Evolutionary conservation across 2,888 invertebrate genomes (phyloP).

Genomic region (Itoplectis maculator): DNA sequence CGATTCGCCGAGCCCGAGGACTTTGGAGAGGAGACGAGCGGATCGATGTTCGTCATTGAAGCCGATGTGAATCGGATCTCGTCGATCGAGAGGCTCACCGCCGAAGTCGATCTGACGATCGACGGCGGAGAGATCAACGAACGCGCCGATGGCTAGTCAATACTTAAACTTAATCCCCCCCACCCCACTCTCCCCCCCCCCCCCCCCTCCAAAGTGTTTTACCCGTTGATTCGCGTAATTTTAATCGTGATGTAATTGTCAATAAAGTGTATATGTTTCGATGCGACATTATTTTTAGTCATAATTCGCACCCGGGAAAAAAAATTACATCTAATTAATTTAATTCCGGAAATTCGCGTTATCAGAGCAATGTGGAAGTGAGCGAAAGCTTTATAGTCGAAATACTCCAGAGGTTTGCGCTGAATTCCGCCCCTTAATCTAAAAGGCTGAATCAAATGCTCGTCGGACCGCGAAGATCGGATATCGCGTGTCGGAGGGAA

Average conservation of each 20-base stretch:
- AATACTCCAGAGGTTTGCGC: neutral
- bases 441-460: neutral
- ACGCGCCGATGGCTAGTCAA: constrained; percentile 53
- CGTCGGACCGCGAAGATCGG: neutral
- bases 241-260: constrained; percentile 27
- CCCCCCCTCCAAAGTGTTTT: too few relatives aligned
- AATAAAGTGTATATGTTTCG: constrained; percentile 39
- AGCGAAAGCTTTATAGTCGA: neutral
- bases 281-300: neutral
- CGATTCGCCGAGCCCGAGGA: constrained; percentile 65
- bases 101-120: constrained; percentile 7
- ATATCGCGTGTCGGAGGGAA: constrained; percentile 45
- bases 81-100: constrained; percentile 35
- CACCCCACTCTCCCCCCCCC: too few relatives aligned
- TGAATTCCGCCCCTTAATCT: neutral
- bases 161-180: constrained; percentile 61
- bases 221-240: constrained; percentile 14
- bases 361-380: neutral
- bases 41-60: constrained; percentile 77
- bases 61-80: constrained; percentile 75
- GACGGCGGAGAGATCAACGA: constrained; percentile 30
- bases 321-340: neutral
- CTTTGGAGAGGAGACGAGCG: constrained; percentile 65
- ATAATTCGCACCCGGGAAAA: too few relatives aligned
- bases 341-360: neutral